Base-by-base conservation (phyloP, 2,113 vertebrate species). In the Hypanus sabinus region DNA sequence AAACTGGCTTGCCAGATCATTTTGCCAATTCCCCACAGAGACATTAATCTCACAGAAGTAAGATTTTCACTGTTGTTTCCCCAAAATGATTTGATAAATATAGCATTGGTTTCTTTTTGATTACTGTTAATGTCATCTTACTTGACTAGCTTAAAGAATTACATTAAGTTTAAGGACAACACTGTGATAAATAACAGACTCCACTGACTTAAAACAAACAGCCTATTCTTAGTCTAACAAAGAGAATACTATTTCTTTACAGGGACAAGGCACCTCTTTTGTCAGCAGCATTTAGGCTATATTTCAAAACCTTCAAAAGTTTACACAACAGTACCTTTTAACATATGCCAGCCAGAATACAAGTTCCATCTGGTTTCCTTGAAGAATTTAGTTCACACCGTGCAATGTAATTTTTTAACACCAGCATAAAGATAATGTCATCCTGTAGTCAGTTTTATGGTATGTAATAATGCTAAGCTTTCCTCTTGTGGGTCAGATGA, bases 321-420 rank as follows among this genome's bases (percentile, higher is more conserved):
- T 93, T 93, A 73, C 70, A 73, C 70, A 93, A 93, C 91, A 46
- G 91, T 73, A 75, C 38, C 91, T 93, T 93, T 93, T 75, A 93
- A 93, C 70, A 55, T 93, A 30, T 27, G 70, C 68, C 70, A 93
- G 70, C 70, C 36, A 93, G 10, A 33, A 93, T 93, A 73, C 70
- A 93, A 38, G 36, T 93, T 73, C 91, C 70, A 73, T 93, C 91
- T 93, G 33, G 68, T 93, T 93, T 73, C 38, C 90, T 93, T 93
- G 70, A 75, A 73, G 33, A 93, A 55, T 73, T 46, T 30, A 75
- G 38, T 93, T 55, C 55, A 33, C 85, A 36, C n/a, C 30, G 5
- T 18, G 60, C 60, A 90, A 90, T 68, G 85, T 9, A 33, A 90
- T 90, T 68, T 87, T 90, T 90, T 90, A 90, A 90, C 60, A 90